These are phyloP conservation scores for Pangasianodon gigas DNA, from an alignment of 2,113 vertebrate genomes.

Conservation along the genomic window DNA sequence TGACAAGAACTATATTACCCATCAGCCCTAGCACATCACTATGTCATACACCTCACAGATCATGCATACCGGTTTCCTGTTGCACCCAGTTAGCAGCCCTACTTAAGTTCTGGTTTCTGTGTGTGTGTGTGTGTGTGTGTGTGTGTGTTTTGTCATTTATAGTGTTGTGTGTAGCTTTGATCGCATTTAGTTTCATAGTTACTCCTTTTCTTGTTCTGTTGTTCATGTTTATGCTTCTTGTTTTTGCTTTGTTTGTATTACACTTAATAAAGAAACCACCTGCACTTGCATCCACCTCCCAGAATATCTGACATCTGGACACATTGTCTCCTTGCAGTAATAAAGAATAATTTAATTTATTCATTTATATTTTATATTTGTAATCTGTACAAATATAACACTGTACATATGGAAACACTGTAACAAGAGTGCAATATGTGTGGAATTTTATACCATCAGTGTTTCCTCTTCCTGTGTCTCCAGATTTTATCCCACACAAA, in stretches of 20 bases:
- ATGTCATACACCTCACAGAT: background rate
- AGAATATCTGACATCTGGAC: background rate
- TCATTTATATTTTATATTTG: no score
- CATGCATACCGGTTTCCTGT: no score
- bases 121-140: background rate
- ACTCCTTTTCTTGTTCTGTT: background rate
- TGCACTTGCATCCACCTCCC: no score
- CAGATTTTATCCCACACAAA: background rate
- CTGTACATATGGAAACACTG: no score
- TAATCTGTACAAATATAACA: no score
- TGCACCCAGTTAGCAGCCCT: no score
- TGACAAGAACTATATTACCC: no score
- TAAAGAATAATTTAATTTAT: no score
- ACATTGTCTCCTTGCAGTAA: no score
- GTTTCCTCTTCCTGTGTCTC: background rate
- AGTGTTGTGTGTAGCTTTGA: background rate
- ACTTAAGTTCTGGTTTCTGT: background rate
- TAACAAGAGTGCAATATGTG: background rate
- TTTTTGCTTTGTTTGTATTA: background rate
- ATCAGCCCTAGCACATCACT: no score
- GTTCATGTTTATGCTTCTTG: background rate
- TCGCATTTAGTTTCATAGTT: background rate
- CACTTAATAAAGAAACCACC: no score
- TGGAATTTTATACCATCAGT: background rate
- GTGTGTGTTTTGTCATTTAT: background rate